A percentile compares a stretch with the other conserved stretches of the same genome.
Evolutionary conservation across 2,797 vertebrate genomes (phyloP).

Genomic region (Botia almorhae): DNA sequence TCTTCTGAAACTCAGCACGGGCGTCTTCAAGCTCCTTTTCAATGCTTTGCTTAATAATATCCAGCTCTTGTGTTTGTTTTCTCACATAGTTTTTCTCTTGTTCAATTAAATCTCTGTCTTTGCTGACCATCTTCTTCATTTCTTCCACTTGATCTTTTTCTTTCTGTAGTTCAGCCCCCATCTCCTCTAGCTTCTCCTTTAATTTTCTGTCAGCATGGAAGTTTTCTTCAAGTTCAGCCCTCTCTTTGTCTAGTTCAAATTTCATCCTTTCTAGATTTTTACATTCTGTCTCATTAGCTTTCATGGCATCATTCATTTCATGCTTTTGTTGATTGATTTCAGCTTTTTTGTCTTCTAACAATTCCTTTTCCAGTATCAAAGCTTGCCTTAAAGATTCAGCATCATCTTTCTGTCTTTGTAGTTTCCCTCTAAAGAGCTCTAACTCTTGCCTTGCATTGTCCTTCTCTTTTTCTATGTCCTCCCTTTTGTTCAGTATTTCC

Average conservation of each 20-base stretch:
- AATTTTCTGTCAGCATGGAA: neutral
- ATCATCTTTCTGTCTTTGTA: slow-evolving; percentile 21
- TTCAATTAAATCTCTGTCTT: slow-evolving; percentile 26
- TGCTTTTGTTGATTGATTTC: slow-evolving; percentile 45
- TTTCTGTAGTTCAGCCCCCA: slow-evolving; percentile 6
- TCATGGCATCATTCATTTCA: neutral
- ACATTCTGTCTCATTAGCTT: slow-evolving; percentile 4
- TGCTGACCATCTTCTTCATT: slow-evolving; percentile 7
- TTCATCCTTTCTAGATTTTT: slow-evolving; percentile 19
- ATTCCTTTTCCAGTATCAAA: neutral
- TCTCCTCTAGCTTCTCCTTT: slow-evolving; percentile 15
- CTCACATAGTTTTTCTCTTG: neutral
- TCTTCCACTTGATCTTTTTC: slow-evolving; percentile 26
- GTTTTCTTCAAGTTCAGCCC: slow-evolving; percentile 11
- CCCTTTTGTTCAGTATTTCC: slow-evolving; percentile 57
- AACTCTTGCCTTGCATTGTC: slow-evolving; percentile 28
- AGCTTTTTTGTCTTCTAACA: slow-evolving; percentile 28
- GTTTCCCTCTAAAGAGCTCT: slow-evolving; percentile 1
- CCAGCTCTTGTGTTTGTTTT: slow-evolving; percentile 1
- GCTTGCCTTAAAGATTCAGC: slow-evolving; percentile 26
- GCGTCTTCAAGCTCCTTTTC: slow-evolving; percentile 6
- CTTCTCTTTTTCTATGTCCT: slow-evolving; percentile 26
- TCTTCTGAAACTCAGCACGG: slow-evolving; percentile 9
- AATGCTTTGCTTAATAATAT: slow-evolving; percentile 1
- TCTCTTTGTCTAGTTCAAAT: slow-evolving; percentile 17